These are phyloP conservation scores for Schizopygopsis malacanthus DNA, from an alignment of 2,797 vertebrate species.

Conservation along the genomic window DNA sequence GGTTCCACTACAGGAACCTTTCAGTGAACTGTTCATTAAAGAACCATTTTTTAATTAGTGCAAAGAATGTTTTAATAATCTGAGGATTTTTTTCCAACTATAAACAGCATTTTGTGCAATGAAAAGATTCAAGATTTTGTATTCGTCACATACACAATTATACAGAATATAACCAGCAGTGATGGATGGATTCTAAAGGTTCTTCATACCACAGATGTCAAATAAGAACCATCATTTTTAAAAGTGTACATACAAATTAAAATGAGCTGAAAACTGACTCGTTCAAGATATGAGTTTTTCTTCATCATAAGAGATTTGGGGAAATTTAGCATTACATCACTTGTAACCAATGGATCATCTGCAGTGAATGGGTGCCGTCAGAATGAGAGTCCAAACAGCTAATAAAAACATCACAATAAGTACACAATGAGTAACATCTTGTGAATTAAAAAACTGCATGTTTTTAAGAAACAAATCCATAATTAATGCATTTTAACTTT, in stretches of 20 bases:
- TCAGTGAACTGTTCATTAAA: not conserved
- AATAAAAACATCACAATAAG: not conserved
- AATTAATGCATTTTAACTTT: not conserved
- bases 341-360: not conserved
- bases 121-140: not conserved
- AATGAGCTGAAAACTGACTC: not conserved
- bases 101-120: not conserved
- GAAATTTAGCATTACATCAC: not conserved
- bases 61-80: not conserved
- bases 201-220: not conserved
- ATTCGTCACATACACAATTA: too few species aligned
- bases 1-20: not conserved
- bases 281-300: not conserved
- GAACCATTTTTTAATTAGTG: too few species aligned
- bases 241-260: not conserved
- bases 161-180: too few species aligned
- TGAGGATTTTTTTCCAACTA: not conserved
- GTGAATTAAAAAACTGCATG: not conserved
- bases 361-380: not conserved
- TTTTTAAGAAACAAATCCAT: constrained; percentile 3
- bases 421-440: not conserved
- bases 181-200: not conserved
- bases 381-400: not conserved
- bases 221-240: not conserved
- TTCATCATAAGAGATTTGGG: not conserved